A percentile compares a stretch with the other conserved stretches of the same genome.
These are phyloP conservation scores for Parnassius smintheus DNA, from an alignment of 2,888 invertebrate genomes.

Conservation along the genomic window DNA sequence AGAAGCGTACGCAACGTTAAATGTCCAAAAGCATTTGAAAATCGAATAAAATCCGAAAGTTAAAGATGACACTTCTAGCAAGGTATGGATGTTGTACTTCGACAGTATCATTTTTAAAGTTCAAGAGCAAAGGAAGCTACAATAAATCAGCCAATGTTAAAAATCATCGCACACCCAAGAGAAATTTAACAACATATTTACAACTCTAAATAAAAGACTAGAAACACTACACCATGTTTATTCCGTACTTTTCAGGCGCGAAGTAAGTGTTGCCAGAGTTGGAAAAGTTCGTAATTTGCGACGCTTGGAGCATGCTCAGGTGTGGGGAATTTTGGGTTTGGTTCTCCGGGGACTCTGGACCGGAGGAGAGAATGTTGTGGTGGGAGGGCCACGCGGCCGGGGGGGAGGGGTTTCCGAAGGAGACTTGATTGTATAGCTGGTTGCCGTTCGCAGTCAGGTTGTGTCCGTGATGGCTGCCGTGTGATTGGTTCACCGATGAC, in stretches of 20 bases:
- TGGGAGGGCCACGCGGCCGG: conserved; percentile 72
- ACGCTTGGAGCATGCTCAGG: conserved; percentile 74
- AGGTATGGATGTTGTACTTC: conserved; percentile 1
- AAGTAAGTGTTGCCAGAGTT: conserved; percentile 76
- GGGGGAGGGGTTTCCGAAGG: conserved; percentile 74
- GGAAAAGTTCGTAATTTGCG: conserved; percentile 77
- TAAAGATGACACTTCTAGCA: conserved; percentile 2
- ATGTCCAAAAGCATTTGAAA: conserved; percentile 18
- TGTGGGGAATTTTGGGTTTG: conserved; percentile 72
- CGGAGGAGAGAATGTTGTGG: conserved; percentile 71
- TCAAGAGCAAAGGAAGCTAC: conserved; percentile 11
- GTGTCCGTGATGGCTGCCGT: conserved; percentile 69
- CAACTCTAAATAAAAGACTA: conserved; percentile 47
- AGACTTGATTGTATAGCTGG: conserved; percentile 76
- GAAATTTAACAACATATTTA: conserved; percentile 35
- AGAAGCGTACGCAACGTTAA: conserved; percentile 7
- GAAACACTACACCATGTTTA: conserved; percentile 78
- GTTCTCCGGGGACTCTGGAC: conserved; percentile 72
- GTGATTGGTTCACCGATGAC: conserved; percentile 68
- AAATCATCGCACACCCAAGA: conserved; percentile 33
- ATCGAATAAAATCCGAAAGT: conserved; percentile 17
- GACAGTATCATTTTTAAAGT: conserved; percentile 5
- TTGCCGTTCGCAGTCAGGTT: conserved; percentile 71
- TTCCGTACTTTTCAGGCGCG: conserved; percentile 77
- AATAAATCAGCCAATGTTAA: conserved; percentile 27